A percentile compares a stretch with the other conserved stretches of the same genome.
phyloP scores from a whole-genome alignment of 2,888 invertebrate genomes.

The Torymus texanus region DNA sequence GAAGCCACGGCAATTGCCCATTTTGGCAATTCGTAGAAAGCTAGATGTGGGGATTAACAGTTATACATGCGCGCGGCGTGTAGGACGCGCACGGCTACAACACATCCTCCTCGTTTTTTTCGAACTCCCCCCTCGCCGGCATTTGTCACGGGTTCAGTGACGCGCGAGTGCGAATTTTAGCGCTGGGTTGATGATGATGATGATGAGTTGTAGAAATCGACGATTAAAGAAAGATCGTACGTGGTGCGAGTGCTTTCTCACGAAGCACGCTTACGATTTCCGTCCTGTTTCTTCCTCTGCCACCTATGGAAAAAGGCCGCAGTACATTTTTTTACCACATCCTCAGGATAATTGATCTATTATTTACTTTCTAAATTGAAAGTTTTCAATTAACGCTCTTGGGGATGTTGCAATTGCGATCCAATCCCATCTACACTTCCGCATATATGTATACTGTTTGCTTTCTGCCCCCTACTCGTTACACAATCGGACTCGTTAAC shows the following conservation, averaged over 20 bases:
- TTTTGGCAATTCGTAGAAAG: constrained; percentile 21
- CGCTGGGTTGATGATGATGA: not conserved
- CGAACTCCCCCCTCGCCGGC: not conserved
- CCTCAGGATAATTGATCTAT: too few species aligned
- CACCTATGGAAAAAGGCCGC: too few species aligned
- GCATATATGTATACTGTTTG: too few species aligned
- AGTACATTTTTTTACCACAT: too few species aligned
- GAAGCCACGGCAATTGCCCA: constrained; percentile 2
- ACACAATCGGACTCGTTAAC: too few species aligned
- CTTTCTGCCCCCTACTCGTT: too few species aligned
- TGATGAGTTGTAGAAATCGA: constrained; percentile 25
- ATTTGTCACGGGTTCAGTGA: constrained; percentile 18
- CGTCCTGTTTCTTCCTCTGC: not conserved
- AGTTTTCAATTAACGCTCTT: too few species aligned
- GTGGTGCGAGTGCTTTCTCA: constrained; percentile 10
- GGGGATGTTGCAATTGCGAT: too few species aligned
- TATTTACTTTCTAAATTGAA: too few species aligned
- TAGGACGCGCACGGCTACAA: not conserved
- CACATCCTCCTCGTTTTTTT: not conserved
- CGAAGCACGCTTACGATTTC: constrained; percentile 16
- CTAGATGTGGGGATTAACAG: constrained; percentile 5
- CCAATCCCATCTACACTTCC: too few species aligned
- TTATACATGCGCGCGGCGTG: constrained; percentile 2
- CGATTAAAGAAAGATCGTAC: constrained; percentile 11
- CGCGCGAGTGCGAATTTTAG: constrained; percentile 21